phyloP scores from a whole-genome alignment of 2,888 invertebrate species.

The Cryptops parisi region DNA sequence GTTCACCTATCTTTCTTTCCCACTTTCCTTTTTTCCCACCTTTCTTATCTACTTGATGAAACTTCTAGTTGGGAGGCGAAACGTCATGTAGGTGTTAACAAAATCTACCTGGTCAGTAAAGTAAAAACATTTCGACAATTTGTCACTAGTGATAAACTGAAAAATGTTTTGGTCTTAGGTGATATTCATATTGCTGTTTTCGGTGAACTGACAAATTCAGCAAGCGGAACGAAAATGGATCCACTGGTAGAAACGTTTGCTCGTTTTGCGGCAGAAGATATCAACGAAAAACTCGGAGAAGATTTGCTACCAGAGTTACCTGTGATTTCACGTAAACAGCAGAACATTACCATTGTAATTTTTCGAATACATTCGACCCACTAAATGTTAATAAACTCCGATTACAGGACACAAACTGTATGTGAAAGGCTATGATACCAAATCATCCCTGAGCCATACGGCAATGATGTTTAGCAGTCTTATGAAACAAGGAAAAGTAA shows the following conservation, averaged over 20 bases:
- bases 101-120: no score
- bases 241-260: conserved; percentile 10
- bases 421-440: conserved; percentile 3
- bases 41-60: no score
- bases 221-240: not conserved
- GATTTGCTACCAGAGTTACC: conserved; percentile 5
- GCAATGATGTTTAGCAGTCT: not conserved
- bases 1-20: no score
- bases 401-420: no score
- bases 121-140: no score
- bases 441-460: not conserved
- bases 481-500: not conserved
- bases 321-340: not conserved
- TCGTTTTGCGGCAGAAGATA: conserved; percentile 6
- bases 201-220: not conserved
- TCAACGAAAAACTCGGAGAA: conserved; percentile 6
- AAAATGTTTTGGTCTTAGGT: not conserved
- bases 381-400: no score
- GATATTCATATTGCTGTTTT: conserved; percentile 7
- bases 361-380: no score
- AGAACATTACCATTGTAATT: no score
- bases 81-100: no score
- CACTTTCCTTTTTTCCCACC: no score
- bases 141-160: not conserved
- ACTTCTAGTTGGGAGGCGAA: no score